Conservation (phyloP, 2,888 invertebrate genomes). For the Cerastoderma edule region DNA sequence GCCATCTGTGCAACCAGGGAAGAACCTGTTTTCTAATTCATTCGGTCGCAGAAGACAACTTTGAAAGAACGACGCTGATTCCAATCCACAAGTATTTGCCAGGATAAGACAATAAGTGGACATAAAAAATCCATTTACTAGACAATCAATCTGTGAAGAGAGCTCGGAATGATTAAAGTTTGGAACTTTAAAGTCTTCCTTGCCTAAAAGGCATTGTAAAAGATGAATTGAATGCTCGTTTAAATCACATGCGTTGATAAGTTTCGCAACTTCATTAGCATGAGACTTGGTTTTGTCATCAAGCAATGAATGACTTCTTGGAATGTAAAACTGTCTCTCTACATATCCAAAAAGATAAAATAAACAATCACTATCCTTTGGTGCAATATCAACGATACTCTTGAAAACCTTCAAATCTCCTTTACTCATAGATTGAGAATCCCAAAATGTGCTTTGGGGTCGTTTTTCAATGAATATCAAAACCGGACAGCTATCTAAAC, state of each 20-base stretch:
- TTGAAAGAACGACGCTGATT: slow-evolving; percentile 3
- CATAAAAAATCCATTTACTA: slow-evolving; percentile 23
- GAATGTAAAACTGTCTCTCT: slow-evolving; percentile 34
- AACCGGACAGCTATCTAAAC: too few species aligned
- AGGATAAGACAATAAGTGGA: slow-evolving; percentile 3
- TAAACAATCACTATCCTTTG: not conserved
- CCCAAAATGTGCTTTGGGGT: too few species aligned
- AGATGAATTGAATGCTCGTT: not conserved
- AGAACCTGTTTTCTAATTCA: not conserved
- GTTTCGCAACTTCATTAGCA: slow-evolving; percentile 13
- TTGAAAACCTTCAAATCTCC: too few species aligned
- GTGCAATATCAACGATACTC: too few species aligned
- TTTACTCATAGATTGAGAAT: too few species aligned
- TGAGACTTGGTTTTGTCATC: slow-evolving; percentile 24
- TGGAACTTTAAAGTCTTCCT: slow-evolving; percentile 28
- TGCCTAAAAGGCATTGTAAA: slow-evolving; percentile 35
- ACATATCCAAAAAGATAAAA: slow-evolving; percentile 17
- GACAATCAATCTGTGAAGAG: slow-evolving; percentile 17
- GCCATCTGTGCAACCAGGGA: slow-evolving; percentile 27
- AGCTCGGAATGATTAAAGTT: slow-evolving; percentile 26
- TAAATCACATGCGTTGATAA: not conserved
- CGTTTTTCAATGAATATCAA: too few species aligned
- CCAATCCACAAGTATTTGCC: too few species aligned
- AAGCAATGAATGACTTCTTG: slow-evolving; percentile 16
- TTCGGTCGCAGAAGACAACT: slow-evolving; percentile 18